Percentiles rank a stretch among this genome's conserved stretches.
These are phyloP conservation scores for Sebastes matsubarae DNA, from an alignment of 2,797 vertebrate genomes.

Conservation along the genomic window DNA sequence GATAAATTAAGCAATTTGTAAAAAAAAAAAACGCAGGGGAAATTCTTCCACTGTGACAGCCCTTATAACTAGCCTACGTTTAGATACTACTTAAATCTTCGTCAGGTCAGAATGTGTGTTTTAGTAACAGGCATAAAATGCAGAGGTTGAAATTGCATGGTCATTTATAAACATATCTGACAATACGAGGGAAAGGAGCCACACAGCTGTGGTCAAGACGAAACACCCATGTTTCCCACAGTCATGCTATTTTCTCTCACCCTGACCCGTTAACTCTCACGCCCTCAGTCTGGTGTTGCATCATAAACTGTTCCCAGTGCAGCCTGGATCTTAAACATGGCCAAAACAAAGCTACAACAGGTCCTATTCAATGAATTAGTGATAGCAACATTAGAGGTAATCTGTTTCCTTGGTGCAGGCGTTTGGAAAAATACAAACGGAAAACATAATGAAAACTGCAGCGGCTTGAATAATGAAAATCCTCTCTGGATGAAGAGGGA, in stretches of 20 bases:
- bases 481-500: slow-evolving; percentile 48
- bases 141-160: neutral
- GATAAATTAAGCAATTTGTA: too few relatives aligned
- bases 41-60: rapidly evolving
- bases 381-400: slow-evolving; percentile 50
- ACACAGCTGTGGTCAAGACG: slow-evolving; percentile 5
- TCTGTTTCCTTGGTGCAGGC: slow-evolving; percentile 41
- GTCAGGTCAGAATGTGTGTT: neutral
- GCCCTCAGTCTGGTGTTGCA: slow-evolving; percentile 1
- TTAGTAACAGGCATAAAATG: slow-evolving; percentile 4
- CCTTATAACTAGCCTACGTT: too few relatives aligned
- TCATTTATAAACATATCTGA: slow-evolving; percentile 8
- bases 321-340: slow-evolving; percentile 25
- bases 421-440: slow-evolving; percentile 54
- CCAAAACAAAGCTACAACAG: slow-evolving; percentile 39
- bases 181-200: neutral
- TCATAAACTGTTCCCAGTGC: neutral
- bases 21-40: too few relatives aligned
- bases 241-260: slow-evolving; percentile 17
- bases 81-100: neutral
- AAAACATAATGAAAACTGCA: slow-evolving; percentile 59
- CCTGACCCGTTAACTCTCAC: neutral
- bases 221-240: neutral
- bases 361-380: slow-evolving; percentile 28
- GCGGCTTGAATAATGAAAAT: slow-evolving; percentile 65